A percentile compares a stretch with the other conserved stretches of the same genome.
These are phyloP conservation scores for Barbus barbus DNA, from an alignment of 2,113 vertebrate species.

Conservation along the genomic window DNA sequence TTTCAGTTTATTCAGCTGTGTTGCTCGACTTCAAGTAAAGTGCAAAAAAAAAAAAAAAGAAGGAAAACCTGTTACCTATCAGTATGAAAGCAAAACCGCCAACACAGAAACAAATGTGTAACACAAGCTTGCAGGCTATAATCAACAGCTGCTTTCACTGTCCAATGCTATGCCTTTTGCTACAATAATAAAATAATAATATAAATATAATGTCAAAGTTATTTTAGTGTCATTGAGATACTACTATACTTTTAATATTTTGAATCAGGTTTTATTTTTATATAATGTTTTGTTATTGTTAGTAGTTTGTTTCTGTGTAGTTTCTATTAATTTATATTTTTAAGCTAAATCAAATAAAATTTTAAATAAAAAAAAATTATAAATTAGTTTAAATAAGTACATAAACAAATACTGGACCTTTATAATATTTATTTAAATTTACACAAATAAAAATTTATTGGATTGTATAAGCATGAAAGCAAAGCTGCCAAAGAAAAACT, in stretches of 20 bases:
- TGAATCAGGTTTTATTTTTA: too few relatives aligned
- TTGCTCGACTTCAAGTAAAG: constrained; percentile 13
- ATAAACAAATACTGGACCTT: background rate
- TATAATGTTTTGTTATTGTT: too few relatives aligned
- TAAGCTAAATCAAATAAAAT: too few relatives aligned
- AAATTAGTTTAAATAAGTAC: too few relatives aligned
- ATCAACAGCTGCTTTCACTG: constrained; percentile 13
- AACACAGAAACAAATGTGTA: constrained; percentile 40
- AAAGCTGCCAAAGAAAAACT: too few relatives aligned
- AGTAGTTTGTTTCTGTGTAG: too few relatives aligned
- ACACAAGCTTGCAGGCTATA: background rate
- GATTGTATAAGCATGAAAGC: background rate
- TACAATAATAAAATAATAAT: background rate
- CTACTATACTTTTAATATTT: too few relatives aligned
- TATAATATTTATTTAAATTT: background rate
- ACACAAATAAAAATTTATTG: background rate
- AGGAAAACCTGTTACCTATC: constrained; percentile 48
- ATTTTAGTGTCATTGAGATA: too few relatives aligned
- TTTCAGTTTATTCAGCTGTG: constrained; percentile 38
- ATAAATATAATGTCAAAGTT: background rate
- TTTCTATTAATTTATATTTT: too few relatives aligned
- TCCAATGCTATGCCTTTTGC: background rate
- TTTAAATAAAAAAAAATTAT: too few relatives aligned
- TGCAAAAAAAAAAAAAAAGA: background rate
- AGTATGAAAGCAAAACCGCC: constrained; percentile 23